These are phyloP conservation scores for Asarcornis scutulata DNA, from an alignment of 2,113 vertebrate genomes.

Conservation along the genomic window DNA sequence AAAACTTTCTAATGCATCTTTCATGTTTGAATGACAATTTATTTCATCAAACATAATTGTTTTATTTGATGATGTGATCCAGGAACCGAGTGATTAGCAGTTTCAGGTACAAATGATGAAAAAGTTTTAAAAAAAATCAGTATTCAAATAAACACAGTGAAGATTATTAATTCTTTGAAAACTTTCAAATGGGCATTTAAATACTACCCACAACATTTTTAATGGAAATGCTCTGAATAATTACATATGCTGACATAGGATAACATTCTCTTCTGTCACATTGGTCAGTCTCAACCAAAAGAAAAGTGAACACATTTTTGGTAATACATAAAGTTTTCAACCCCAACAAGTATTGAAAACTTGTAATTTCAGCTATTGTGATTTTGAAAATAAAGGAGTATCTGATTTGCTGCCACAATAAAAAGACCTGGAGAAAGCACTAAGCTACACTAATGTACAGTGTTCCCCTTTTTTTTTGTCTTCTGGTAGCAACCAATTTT, in stretches of 20 bases:
- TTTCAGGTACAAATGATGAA: background rate
- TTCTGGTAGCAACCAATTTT: background rate
- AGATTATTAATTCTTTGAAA: background rate
- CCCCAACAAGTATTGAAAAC: background rate
- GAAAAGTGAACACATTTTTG: background rate
- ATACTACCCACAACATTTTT: background rate
- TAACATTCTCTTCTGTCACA: background rate
- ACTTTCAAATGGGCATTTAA: background rate
- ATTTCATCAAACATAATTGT: fast-evolving
- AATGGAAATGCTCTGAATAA: background rate
- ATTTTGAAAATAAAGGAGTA: background rate
- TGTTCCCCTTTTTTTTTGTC: background rate
- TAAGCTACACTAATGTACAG: background rate
- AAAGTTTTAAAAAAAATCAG: background rate
- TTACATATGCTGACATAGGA: background rate
- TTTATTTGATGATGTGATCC: background rate
- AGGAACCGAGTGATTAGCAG: background rate
- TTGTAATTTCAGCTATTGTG: background rate
- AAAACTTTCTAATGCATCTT: background rate
- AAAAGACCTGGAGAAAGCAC: background rate
- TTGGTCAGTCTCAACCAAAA: background rate
- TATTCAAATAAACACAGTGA: background rate
- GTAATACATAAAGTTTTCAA: background rate
- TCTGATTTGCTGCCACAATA: background rate
- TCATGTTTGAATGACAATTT: background rate